phyloP scores from a whole-genome alignment of 2,113 vertebrate species.

The Leptobrachium ailaonicum region DNA sequence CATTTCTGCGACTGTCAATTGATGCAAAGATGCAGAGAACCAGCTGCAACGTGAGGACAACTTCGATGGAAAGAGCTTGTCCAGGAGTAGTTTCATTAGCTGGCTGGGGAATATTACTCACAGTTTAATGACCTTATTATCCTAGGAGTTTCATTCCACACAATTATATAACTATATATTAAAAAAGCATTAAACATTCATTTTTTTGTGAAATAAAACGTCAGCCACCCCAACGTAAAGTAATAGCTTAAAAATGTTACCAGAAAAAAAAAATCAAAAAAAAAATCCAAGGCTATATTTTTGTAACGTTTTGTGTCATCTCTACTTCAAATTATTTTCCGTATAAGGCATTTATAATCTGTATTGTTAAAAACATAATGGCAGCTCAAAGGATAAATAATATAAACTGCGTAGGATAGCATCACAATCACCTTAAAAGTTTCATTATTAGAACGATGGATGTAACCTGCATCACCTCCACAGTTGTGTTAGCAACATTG shows the following conservation, averaged over 20 bases:
- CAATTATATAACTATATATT: neutral
- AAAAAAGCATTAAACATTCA: neutral
- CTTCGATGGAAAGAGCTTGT: conserved; percentile 19
- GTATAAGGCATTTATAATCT: too few species aligned
- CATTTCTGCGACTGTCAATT: conserved; percentile 29
- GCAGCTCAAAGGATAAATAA: too few species aligned
- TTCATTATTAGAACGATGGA: too few species aligned
- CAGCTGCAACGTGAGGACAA: conserved; percentile 26
- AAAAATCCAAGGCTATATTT: too few species aligned
- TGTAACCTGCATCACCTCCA: neutral
- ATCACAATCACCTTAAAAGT: too few species aligned
- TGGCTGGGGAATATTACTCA: conserved; percentile 43
- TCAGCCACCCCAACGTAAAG: too few species aligned
- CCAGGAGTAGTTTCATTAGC: conserved; percentile 23
- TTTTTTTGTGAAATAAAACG: neutral
- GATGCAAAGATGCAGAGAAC: conserved; percentile 39
- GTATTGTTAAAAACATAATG: too few species aligned
- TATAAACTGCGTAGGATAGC: too few species aligned
- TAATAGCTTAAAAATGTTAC: too few species aligned
- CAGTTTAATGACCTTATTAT: neutral
- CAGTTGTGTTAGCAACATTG: neutral
- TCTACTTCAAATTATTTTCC: too few species aligned
- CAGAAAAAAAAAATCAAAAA: too few species aligned
- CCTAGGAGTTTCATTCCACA: neutral
- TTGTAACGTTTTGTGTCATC: too few species aligned